Evolutionary conservation across 2,888 invertebrate genomes (phyloP).

Genomic region (Himalopsyche kuldschensis): DNA sequence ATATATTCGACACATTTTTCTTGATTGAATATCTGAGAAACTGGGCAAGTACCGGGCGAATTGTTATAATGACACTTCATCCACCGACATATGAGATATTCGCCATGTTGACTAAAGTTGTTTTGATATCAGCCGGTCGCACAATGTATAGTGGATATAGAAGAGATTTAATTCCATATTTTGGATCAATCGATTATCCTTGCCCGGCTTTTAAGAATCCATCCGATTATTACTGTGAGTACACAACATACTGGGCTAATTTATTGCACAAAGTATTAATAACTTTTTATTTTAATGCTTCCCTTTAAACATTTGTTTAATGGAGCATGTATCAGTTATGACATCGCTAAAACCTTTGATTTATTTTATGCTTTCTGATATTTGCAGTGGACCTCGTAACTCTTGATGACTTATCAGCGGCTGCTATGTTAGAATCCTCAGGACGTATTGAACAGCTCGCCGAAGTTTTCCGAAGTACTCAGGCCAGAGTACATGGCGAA

Average conservation of each 20-base stretch:
- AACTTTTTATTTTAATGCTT: background rate
- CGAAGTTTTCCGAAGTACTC: slow-evolving; percentile 74
- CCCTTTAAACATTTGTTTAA: background rate
- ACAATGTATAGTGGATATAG: slow-evolving; percentile 90
- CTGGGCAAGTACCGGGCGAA: slow-evolving; percentile 80
- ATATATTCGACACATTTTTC: slow-evolving; percentile 95
- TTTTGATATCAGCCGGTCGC: slow-evolving; percentile 85
- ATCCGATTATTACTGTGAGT: slow-evolving; percentile 92
- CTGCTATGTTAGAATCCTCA: slow-evolving; percentile 92
- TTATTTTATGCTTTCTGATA: slow-evolving; percentile 10
- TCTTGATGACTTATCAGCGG: slow-evolving; percentile 88
- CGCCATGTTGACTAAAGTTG: slow-evolving; percentile 86
- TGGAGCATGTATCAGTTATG: background rate
- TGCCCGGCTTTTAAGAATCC: slow-evolving; percentile 97
- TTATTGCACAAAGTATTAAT: background rate
- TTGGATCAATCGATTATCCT: slow-evolving; percentile 86
- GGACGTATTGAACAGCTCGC: slow-evolving; percentile 89
- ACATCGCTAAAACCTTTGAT: too few relatives aligned
- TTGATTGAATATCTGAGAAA: slow-evolving; percentile 90
- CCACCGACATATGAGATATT: slow-evolving; percentile 95
- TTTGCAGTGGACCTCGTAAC: slow-evolving; percentile 88
- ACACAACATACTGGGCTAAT: background rate
- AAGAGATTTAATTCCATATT: slow-evolving; percentile 90
- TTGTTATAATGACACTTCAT: slow-evolving; percentile 88
- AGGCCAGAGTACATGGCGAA: slow-evolving; percentile 57